A percentile compares a stretch with the other conserved stretches of the same genome.
phyloP scores from a whole-genome alignment of 2,113 vertebrate species.

The Chloropsis hardwickii region DNA sequence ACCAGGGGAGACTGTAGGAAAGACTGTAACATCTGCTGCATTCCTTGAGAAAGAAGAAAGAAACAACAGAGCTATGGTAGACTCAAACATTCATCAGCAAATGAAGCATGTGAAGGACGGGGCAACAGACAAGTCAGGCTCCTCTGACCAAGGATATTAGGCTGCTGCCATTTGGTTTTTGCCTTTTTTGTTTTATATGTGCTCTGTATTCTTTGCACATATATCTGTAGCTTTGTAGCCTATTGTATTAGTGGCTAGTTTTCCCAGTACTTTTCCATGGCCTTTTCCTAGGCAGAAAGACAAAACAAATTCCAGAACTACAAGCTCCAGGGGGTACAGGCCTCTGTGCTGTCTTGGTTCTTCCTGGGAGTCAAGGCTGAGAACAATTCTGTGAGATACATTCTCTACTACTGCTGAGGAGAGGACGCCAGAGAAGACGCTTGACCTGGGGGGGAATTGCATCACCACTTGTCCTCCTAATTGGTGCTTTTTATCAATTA shows the following conservation, averaged over 20 bases:
- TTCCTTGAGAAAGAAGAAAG: background rate
- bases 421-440: background rate
- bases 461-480: background rate
- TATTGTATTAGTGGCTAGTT: background rate
- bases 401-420: background rate
- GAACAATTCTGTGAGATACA: background rate
- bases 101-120: background rate
- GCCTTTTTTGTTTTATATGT: background rate
- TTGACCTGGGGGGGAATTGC: background rate
- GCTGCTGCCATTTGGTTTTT: background rate
- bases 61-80: background rate
- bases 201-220: background rate
- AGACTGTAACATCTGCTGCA: background rate
- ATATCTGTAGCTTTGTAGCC: background rate
- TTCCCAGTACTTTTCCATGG: background rate
- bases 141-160: background rate
- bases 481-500: background rate
- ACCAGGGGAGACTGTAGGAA: background rate
- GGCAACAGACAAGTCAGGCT: background rate
- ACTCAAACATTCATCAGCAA: background rate
- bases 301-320: background rate
- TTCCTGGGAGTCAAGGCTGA: background rate
- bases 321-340: rapidly evolving
- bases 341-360: background rate
- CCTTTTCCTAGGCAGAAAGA: background rate